Evolutionary conservation across 2,113 vertebrate genomes (phyloP), one percentile per base, ranked within the genome.

Genomic region (Nesoenas mayeri): DNA sequence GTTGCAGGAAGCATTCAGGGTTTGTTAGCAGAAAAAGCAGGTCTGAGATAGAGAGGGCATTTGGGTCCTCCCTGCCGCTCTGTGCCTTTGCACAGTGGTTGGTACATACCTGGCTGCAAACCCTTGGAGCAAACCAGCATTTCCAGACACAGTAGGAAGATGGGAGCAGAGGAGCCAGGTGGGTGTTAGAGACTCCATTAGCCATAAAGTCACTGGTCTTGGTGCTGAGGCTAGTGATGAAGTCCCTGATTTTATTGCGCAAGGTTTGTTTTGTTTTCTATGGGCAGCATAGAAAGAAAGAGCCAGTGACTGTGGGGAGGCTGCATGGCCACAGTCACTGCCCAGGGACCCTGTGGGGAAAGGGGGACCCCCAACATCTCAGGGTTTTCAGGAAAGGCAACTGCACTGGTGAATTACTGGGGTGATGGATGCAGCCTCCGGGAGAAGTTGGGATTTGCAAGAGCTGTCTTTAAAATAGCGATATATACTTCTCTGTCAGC

Each of bases 401-500:
- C 34, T 32, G 48, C 53, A 12, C 0, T 3, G 36, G 5, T 21
- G 50, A 3, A 8, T 77, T 54, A 38, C 7, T 6, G 79, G 25
- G 32, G 29, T n/a, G 32, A 40, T 34, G 28, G 50, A 29, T 20
- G 31, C 58, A 26, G 26, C 34, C 16, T 66, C 0, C 4, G 10
- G 3, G 32, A 1, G 13, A 53, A 71, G 44, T 44, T 64, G 58
- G 25, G 14, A 12, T 54, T 79, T 84, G 32, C 42, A 88, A 60
- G 44, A 44, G 7, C 58, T 51, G 9, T 28, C 42, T 77, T 62
- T 54, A 22, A 72, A 58, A 15, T n/a, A 25, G 16, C 53, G 10
- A 29, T 0, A 2, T 26, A 11, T 5, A 6, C 8, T 3, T 72
- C 64, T 62, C 15, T 36, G 44, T 26, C 44, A 2, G 0, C 2